Evolutionary conservation across 2,888 invertebrate genomes (phyloP).

Genomic region (Melieria picta): DNA sequence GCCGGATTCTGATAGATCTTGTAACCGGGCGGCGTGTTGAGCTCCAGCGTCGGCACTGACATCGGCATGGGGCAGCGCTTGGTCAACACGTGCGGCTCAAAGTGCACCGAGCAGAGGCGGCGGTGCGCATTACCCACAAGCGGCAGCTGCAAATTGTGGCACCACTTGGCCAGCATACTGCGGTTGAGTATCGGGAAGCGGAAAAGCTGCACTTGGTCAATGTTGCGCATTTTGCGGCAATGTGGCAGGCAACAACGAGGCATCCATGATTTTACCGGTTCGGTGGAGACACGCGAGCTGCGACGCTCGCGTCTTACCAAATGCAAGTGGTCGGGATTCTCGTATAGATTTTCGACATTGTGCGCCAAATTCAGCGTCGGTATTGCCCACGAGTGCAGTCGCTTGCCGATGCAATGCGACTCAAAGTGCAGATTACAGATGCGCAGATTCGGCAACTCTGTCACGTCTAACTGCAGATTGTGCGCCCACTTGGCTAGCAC

Average conservation of each 20-base stretch:
- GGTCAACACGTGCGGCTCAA: slow-evolving; percentile 58
- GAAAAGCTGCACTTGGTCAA: slow-evolving; percentile 56
- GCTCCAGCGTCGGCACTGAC: slow-evolving; percentile 56
- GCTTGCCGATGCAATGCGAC: slow-evolving; percentile 58
- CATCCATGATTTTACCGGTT: slow-evolving; percentile 52
- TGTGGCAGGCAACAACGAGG: slow-evolving; percentile 59
- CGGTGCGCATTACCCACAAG: slow-evolving; percentile 56
- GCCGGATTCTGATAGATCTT: slow-evolving; percentile 61
- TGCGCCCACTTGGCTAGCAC: slow-evolving; percentile 59
- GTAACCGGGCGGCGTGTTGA: slow-evolving; percentile 55
- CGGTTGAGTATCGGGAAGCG: slow-evolving; percentile 59
- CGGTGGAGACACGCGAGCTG: slow-evolving; percentile 23
- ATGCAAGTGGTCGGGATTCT: slow-evolving; percentile 55
- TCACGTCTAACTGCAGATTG: slow-evolving; percentile 53
- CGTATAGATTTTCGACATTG: slow-evolving; percentile 55
- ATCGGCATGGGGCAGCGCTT: slow-evolving; percentile 58
- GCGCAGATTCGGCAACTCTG: slow-evolving; percentile 45
- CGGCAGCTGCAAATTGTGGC: slow-evolving; percentile 58
- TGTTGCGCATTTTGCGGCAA: slow-evolving; percentile 56
- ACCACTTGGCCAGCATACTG: slow-evolving; percentile 58
- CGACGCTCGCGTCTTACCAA: slow-evolving; percentile 35
- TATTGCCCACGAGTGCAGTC: slow-evolving; percentile 58
- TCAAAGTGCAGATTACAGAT: slow-evolving; percentile 60
- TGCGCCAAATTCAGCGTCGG: slow-evolving; percentile 57
- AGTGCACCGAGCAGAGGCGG: slow-evolving; percentile 56